phyloP scores from a whole-genome alignment of 2,113 vertebrate species.

The Trematocara stigmaticum region DNA sequence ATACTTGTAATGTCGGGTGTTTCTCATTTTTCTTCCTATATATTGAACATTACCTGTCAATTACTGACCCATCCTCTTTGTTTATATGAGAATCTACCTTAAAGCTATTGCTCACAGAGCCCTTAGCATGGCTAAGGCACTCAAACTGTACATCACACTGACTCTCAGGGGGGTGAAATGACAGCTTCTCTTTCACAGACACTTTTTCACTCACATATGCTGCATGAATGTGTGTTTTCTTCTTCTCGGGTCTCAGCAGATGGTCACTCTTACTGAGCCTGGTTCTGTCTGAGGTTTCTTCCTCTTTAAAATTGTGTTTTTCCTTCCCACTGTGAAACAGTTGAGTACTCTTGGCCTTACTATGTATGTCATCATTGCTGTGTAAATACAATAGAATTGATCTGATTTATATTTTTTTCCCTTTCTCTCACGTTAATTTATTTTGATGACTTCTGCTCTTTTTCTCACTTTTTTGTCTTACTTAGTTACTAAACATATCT shows the following conservation, averaged over 20 bases:
- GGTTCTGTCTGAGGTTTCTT: background rate
- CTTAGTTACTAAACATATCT: background rate
- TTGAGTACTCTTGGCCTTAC: background rate
- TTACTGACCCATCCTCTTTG: background rate
- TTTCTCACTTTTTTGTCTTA: background rate
- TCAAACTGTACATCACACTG: background rate
- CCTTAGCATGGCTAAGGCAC: background rate
- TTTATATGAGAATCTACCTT: background rate
- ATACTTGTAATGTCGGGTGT: background rate
- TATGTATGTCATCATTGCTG: background rate
- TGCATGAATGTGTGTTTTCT: background rate
- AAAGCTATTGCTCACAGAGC: background rate
- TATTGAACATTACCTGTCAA: background rate
- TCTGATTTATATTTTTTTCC: background rate
- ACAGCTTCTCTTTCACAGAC: background rate
- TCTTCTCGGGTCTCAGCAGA: background rate
- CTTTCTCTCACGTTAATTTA: background rate
- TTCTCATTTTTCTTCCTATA: background rate
- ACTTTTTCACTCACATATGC: background rate
- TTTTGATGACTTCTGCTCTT: background rate
- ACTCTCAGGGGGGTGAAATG: background rate
- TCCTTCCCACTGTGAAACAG: background rate
- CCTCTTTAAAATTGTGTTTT: background rate
- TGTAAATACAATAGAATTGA: background rate
- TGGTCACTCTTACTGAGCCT: background rate